These are phyloP conservation scores for Leptarthrus brevirostris DNA, from an alignment of 2,888 invertebrate species.

Conservation along the genomic window DNA sequence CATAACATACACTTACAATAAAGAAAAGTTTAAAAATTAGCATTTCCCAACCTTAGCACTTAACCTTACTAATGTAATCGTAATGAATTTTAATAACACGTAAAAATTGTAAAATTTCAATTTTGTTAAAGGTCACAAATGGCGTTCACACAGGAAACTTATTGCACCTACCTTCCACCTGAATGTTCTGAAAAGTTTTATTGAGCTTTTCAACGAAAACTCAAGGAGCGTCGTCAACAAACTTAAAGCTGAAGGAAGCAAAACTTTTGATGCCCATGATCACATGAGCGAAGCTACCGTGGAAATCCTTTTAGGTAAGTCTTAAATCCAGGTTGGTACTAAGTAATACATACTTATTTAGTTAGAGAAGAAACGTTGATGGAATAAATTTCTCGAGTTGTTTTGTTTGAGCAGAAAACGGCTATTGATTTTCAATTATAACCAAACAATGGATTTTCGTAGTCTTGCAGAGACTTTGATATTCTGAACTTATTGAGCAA, in stretches of 20 bases:
- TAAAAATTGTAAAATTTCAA: too few relatives aligned
- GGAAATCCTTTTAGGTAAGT: constrained; percentile 81
- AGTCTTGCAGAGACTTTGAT: too few relatives aligned
- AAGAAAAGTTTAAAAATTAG: too few relatives aligned
- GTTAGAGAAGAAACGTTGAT: too few relatives aligned
- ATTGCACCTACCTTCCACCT: constrained; percentile 90
- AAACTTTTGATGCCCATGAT: constrained; percentile 82
- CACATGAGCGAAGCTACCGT: constrained; percentile 89
- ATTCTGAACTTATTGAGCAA: too few relatives aligned
- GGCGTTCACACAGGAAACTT: constrained; percentile 85
- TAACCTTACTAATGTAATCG: constrained; percentile 16
- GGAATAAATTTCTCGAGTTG: too few relatives aligned
- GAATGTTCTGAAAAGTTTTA: constrained; percentile 87
- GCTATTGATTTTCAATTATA: too few relatives aligned
- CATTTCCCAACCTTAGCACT: background rate
- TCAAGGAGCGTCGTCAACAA: constrained; percentile 80
- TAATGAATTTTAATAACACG: constrained; percentile 6
- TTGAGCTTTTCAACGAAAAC: constrained; percentile 86
- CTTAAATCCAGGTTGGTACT: background rate
- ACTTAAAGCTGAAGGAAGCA: constrained; percentile 75
- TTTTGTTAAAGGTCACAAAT: constrained; percentile 78
- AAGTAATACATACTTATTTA: too few relatives aligned
- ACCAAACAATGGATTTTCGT: too few relatives aligned
- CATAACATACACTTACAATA: too few relatives aligned
- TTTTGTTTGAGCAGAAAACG: too few relatives aligned